Conservation (phyloP, 2,888 invertebrate genomes). For the Mayetiola destructor region DNA sequence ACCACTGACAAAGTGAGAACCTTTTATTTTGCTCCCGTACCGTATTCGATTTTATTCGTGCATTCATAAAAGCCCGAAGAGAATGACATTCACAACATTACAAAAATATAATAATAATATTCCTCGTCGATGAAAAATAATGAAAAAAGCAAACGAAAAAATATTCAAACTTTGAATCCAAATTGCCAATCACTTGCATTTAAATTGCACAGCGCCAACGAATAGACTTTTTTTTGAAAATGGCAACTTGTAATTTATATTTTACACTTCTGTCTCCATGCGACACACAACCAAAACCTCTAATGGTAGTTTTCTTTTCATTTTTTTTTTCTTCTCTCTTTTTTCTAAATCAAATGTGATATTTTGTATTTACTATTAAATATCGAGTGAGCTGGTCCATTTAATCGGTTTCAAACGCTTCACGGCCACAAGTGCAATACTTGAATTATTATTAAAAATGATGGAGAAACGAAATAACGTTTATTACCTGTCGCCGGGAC, state of each 20-base stretch:
- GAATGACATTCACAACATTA: conserved; percentile 5
- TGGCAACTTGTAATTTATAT: conserved; percentile 11
- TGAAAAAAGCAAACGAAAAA: background rate
- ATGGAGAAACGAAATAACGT: conserved; percentile 6
- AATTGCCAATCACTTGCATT: background rate
- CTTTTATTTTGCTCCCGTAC: too few species aligned
- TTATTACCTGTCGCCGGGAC: conserved; percentile 10
- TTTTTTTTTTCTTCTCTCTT: background rate
- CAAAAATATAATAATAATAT: too few species aligned
- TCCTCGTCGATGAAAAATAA: background rate
- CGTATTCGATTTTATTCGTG: too few species aligned
- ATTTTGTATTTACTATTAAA: background rate
- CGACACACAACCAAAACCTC: too few species aligned
- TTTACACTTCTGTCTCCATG: background rate
- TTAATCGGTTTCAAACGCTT: too few species aligned
- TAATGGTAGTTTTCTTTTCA: too few species aligned
- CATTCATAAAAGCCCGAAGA: too few species aligned
- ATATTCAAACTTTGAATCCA: background rate
- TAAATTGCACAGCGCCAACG: too few species aligned
- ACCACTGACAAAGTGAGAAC: background rate
- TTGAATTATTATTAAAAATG: background rate
- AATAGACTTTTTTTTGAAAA: background rate
- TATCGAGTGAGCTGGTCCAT: background rate
- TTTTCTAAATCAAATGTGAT: background rate
- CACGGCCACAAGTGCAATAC: conserved; percentile 9